Conservation (phyloP, 37 sponge, comb jelly and placozoan genomes). For the Cladorhizidae sp. region DNA sequence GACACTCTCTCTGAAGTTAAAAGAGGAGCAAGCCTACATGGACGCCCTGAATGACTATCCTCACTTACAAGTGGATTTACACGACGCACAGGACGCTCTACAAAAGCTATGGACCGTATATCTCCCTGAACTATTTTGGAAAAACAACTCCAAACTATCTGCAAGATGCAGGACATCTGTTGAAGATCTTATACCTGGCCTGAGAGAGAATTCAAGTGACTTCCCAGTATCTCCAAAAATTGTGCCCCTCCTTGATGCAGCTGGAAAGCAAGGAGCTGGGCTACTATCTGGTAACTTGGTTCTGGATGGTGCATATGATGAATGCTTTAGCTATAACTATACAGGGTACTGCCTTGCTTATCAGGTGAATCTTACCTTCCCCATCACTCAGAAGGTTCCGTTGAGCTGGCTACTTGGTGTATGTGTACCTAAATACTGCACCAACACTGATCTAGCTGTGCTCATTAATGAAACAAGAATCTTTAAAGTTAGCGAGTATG, state of each 20-base stretch:
- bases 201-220: no score
- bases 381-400: not conserved
- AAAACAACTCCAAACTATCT: no score
- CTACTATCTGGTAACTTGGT: conserved; percentile 38
- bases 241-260: conserved; percentile 9
- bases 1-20: no score
- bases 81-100: no score
- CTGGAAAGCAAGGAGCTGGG: conserved; percentile 30
- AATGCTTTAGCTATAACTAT: conserved; percentile 39
- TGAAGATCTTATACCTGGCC: no score
- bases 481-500: not conserved
- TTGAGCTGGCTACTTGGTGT: conserved; percentile 1
- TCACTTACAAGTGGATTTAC: no score
- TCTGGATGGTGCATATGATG: conserved; percentile 62
- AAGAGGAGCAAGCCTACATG: no score
- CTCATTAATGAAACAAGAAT: not conserved
- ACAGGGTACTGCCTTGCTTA: conserved; percentile 47
- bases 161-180: no score
- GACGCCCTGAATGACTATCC: no score
- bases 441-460: not conserved
- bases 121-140: no score
- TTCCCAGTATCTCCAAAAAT: not conserved
- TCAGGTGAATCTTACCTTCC: not conserved
- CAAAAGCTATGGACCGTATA: no score
- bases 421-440: conserved; percentile 41